Base-by-base conservation (phyloP, 2,797 vertebrate genomes). In the Loriculus beryllinus region DNA sequence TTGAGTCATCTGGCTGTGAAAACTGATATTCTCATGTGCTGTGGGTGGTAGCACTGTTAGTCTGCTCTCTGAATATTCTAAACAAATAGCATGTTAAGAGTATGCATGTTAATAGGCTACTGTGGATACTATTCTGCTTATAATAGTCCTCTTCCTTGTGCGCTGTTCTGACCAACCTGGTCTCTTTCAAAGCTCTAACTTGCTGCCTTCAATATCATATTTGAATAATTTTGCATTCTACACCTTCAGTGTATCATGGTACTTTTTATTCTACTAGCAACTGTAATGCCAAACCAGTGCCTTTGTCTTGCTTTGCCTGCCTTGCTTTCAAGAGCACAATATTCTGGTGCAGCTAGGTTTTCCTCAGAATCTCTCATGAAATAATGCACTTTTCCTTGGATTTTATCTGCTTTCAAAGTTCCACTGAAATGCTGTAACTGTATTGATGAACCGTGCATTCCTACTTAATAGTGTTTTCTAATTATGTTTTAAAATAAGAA, bases 241-340 rank as follows among this genome's bases (percentile, higher is more conserved):
- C 3, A 29, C 57, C n/a, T 93, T 89, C 40, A 21, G 4, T 65
- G 17, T 81, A 23, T 70, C 33, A 4, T 49, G 76, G 72, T 39
- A 25, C 29, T 54, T 81, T 78, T 71, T 70, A 40, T 69, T 37
- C 64, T 59, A 13, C 16, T 48, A 60, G 80, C 78, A 89, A 33
- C 69, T 75, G 43, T 74, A 92, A 49, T 79, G 22, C 29, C 39
- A 67, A 72, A 79, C 69, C 47, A 60, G 33, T 0, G 2, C 64
- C 23, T 90, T 91, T 79, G 45, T 82, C 12, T 82, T 86, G 49
- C 70, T 52, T 60, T 69, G 54, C 82, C 35, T 89, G 64, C 76
- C 47, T 80, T 82, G 48, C 56, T 84, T 75, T 93, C 82, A 93
- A 86, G 89, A 82, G 59, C 89, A 90, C 65, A 9, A 15, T 81